Percentiles rank a stretch among this genome's conserved stretches.
Conservation (phyloP, 2,113 vertebrate genomes). For the Carlito syrichta region DNA sequence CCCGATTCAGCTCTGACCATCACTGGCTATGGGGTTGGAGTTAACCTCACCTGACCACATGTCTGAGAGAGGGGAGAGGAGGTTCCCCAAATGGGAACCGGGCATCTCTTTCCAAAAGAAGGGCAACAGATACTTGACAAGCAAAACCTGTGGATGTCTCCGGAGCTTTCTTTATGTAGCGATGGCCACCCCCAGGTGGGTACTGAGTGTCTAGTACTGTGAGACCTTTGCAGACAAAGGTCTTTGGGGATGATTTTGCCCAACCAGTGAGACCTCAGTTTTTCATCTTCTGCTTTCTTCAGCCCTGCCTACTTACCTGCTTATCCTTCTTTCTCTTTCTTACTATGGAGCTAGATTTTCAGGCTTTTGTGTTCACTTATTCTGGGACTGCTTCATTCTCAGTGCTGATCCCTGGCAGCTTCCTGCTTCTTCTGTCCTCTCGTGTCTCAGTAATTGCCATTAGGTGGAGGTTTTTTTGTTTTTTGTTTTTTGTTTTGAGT, state of each 20-base stretch:
- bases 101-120: not conserved
- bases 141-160: accelerated
- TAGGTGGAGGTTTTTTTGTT: too few species aligned
- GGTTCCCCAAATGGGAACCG: not conserved
- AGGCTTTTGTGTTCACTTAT: not conserved
- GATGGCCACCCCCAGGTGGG: accelerated
- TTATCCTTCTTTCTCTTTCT: not conserved
- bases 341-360: too few species aligned
- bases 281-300: not conserved
- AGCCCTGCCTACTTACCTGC: not conserved
- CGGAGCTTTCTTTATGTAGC: too few species aligned
- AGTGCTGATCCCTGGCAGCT: not conserved
- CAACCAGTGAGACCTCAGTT: not conserved
- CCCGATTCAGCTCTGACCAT: not conserved
- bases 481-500: too few species aligned
- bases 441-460: not conserved
- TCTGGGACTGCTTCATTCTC: not conserved
- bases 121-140: accelerated
- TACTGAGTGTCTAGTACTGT: accelerated
- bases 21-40: not conserved
- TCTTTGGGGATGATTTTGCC: not conserved
- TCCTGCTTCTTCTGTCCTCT: not conserved
- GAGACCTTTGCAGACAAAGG: too few species aligned
- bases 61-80: not conserved
- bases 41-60: not conserved